These are phyloP conservation scores for Poeciliopsis presidionis DNA, from an alignment of 2,797 vertebrate species.

Conservation along the genomic window DNA sequence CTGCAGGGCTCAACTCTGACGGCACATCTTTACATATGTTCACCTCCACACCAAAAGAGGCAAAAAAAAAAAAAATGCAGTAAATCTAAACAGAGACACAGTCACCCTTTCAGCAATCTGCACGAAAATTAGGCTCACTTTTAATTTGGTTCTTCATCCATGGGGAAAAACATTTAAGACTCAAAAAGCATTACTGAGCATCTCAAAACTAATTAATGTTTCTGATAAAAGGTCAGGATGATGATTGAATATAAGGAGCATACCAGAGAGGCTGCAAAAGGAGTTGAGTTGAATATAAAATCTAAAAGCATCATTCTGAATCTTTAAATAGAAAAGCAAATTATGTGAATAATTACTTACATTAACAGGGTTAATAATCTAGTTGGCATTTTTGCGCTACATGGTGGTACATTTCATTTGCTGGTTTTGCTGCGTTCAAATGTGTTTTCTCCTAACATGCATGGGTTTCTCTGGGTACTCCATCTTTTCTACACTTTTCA, in stretches of 20 bases:
- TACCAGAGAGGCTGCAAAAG: neutral
- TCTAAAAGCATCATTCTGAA: neutral
- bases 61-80: neutral
- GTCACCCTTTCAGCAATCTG: slow-evolving; percentile 22
- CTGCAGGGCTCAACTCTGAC: slow-evolving; percentile 27
- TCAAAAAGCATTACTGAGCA: neutral
- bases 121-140: neutral
- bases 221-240: neutral
- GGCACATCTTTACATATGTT: slow-evolving; percentile 20
- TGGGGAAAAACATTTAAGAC: neutral
- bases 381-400: neutral
- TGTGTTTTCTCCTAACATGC: neutral
- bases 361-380: neutral
- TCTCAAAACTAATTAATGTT: neutral
- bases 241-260: neutral
- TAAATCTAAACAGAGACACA: slow-evolving; percentile 41
- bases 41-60: slow-evolving; percentile 22
- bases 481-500: neutral
- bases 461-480: neutral
- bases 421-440: neutral
- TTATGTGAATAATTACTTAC: neutral
- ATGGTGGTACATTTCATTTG: neutral
- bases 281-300: neutral
- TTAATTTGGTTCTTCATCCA: neutral
- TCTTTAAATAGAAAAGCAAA: neutral